Conservation (phyloP, 1,140 invertebrate genomes). For the Apis cerana region DNA sequence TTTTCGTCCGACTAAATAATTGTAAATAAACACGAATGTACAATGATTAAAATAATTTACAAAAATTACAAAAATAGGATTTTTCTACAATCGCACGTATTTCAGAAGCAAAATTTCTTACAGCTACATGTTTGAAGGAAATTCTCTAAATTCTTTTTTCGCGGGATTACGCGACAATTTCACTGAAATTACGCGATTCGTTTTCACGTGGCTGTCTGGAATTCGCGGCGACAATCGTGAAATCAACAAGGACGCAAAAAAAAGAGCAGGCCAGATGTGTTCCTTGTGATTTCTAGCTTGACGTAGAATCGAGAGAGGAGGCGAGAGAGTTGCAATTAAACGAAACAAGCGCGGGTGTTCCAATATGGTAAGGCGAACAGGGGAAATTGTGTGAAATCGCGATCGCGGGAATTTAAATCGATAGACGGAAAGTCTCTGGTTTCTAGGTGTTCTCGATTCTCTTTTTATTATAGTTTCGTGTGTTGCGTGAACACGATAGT, state of each 20-base stretch:
- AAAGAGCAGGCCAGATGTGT: not conserved
- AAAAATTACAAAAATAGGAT: too few species aligned
- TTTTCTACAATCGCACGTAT: too few species aligned
- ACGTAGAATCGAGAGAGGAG: not conserved
- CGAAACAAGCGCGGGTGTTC: conserved; percentile 33
- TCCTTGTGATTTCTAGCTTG: not conserved
- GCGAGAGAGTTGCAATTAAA: conserved; percentile 30
- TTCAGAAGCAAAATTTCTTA: not conserved
- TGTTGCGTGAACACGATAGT: too few species aligned
- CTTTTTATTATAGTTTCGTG: not conserved
- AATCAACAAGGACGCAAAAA: not conserved
- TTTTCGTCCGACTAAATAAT: too few species aligned
- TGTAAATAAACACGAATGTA: too few species aligned
- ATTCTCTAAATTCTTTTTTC: not conserved
- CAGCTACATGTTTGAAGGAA: not conserved
- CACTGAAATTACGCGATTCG: not conserved
- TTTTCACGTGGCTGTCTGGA: not conserved
- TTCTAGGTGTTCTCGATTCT: not conserved
- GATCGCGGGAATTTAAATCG: conserved; percentile 13
- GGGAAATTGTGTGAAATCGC: conserved; percentile 55
- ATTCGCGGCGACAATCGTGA: not conserved
- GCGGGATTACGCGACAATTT: not conserved
- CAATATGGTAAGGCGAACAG: conserved; percentile 19
- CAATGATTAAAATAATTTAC: too few species aligned
- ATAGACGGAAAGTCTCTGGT: conserved; percentile 34